These are phyloP conservation scores for Oreochromis niloticus DNA, from an alignment of 2,113 vertebrate species.

Conservation along the genomic window DNA sequence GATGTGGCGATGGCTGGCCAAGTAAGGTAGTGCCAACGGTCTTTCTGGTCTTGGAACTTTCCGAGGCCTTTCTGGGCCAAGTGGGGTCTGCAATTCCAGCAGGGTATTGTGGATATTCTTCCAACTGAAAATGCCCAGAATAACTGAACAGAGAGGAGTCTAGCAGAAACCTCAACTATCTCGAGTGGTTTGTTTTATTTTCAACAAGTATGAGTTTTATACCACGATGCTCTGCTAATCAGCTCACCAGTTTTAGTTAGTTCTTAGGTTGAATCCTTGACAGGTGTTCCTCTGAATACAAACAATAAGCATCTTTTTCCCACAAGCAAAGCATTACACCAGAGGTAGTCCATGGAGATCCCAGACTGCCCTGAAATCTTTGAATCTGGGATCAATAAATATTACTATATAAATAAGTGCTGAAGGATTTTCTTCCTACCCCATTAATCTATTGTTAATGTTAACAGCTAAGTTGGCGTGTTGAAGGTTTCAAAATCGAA, in stretches of 20 bases:
- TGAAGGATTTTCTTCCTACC: background rate
- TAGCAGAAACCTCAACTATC: background rate
- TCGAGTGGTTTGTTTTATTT: background rate
- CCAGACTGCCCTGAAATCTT: background rate
- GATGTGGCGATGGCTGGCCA: background rate
- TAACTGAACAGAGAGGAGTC: background rate
- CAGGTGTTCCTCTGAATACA: background rate
- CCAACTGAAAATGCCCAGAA: background rate
- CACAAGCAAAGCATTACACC: background rate
- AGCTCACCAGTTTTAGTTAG: background rate
- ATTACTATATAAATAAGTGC: background rate
- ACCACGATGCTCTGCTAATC: background rate
- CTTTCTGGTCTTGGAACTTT: background rate
- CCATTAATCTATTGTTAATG: background rate
- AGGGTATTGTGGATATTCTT: background rate
- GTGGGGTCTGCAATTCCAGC: background rate
- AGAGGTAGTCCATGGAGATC: background rate
- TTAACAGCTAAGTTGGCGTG: background rate
- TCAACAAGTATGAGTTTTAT: background rate
- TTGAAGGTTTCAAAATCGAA: background rate
- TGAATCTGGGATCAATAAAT: background rate
- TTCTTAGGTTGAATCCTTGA: background rate
- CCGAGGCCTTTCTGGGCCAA: background rate
- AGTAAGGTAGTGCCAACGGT: background rate
- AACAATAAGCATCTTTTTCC: background rate